Evolutionary conservation across 2,797 vertebrate species (phyloP).

Genomic region (Myotis findleyi): DNA sequence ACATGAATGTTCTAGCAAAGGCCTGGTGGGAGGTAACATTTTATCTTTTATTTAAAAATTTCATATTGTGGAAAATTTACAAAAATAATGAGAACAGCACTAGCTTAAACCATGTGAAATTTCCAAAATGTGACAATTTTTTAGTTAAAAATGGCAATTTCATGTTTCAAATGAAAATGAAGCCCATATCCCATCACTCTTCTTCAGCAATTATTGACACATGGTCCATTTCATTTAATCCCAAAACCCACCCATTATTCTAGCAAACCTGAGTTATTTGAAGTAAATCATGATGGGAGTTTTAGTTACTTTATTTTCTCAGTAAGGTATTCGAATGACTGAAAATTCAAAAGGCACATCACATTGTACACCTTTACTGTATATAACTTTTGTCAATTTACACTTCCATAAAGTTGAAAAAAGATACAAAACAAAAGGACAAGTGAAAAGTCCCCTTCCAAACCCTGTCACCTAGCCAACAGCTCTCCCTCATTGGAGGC

Average conservation of each 20-base stretch:
- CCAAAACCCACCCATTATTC: neutral
- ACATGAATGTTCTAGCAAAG: conserved; percentile 29
- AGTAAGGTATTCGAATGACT: neutral
- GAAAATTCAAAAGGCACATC: conserved; percentile 49
- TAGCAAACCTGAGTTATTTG: neutral
- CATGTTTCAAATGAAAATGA: conserved; percentile 50
- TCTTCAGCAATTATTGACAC: neutral
- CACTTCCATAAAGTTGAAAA: neutral
- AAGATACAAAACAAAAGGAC: neutral
- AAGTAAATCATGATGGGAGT: conserved; percentile 16
- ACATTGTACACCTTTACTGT: neutral
- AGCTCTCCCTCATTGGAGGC: neutral
- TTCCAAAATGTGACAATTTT: neutral
- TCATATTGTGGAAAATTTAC: conserved; percentile 8
- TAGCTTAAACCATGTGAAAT: neutral
- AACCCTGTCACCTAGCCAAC: neutral
- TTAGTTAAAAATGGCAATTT: conserved; percentile 42
- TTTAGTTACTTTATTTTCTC: conserved; percentile 55
- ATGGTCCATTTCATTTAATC: neutral
- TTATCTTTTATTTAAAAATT: neutral
- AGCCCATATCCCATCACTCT: neutral
- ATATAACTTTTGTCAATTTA: neutral
- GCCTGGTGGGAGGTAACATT: neutral
- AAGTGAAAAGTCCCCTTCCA: neutral
- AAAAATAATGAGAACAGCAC: conserved; percentile 53